Base-by-base conservation (phyloP, 2,113 vertebrate species). In the Tragelaphus strepsiceros region DNA sequence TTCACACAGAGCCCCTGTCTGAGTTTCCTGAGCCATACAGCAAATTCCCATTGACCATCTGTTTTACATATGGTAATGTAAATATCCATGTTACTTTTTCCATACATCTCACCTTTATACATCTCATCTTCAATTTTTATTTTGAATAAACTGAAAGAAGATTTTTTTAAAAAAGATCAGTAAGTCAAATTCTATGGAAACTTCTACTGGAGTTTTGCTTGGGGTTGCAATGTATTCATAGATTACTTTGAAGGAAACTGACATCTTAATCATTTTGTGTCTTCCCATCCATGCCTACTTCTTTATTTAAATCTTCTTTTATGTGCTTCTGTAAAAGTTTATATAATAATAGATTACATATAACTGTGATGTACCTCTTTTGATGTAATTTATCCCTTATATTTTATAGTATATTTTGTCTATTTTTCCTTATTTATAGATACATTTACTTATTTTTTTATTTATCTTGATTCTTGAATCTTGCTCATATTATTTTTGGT, bases 111-210 rank as follows among this genome's bases (percentile, higher is more conserved):
- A n/a, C 32, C 16, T n/a, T 67, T 16, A n/a, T 67, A 9, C 16
- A 67, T n/a, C 62, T 67, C 62, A 67, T 67, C 32, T 67, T 67
- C 64, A 35, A 21, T 99, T 99, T 99, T 99, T 99, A 99, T 99
- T 99, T 74, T 74, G 19, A 74, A 74, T 74, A 74, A 74, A 74
- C 19, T 22, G 19, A 74, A 74, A 39, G 67, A 74, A 39, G 32
- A 35, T 67, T 61, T 32, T 4, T 2, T 46, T 46, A 9, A 8
- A 21, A 71, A 71, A 71, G 17, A 74, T 39, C n/a, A 71, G 67
- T 22, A 22, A 22, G 8, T 80, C 12, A 95, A 91, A 91, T 91
- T 74, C 26, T 46, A 30, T 56, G 46, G 67, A n/a, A 53, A 62
- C 62, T 51, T 96, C 12, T 64, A n/a, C 32, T 67, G 39, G 8